Evolutionary conservation across 2,797 vertebrate genomes (phyloP).

Genomic region (Orientallactaga sibirica): DNA sequence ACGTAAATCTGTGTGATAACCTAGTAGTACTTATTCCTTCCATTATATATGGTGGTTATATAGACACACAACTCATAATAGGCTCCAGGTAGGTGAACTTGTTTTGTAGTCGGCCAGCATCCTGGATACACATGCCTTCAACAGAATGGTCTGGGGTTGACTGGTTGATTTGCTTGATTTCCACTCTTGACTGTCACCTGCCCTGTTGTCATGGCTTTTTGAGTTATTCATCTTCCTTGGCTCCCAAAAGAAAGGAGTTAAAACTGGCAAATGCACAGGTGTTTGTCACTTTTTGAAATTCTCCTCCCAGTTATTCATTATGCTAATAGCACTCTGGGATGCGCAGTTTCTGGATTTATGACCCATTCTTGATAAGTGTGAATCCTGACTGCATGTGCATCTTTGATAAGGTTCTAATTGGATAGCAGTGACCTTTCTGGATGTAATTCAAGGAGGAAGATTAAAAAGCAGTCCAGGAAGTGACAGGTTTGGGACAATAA

Average conservation of each 20-base stretch:
- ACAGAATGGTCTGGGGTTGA: neutral
- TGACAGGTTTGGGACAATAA: slow-evolving; percentile 92
- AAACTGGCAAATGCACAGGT: slow-evolving; percentile 80
- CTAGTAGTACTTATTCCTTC: neutral
- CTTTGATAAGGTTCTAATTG: slow-evolving; percentile 97
- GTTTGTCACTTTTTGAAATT: slow-evolving; percentile 80
- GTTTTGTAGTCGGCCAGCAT: neutral
- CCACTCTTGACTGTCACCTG: slow-evolving; percentile 39
- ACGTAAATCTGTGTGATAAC: neutral
- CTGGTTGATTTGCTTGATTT: slow-evolving; percentile 35
- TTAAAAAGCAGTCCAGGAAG: slow-evolving; percentile 91
- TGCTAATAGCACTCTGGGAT: slow-evolving; percentile 87
- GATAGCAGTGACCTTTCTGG: slow-evolving; percentile 95
- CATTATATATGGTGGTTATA: neutral
- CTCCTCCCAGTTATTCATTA: slow-evolving; percentile 86
- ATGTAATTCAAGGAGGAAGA: slow-evolving; percentile 91
- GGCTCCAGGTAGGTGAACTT: neutral
- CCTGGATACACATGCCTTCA: neutral
- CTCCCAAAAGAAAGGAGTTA: slow-evolving; percentile 65
- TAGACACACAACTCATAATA: neutral
- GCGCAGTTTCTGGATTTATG: slow-evolving; percentile 91
- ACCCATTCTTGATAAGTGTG: slow-evolving; percentile 88
- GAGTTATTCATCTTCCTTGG: slow-evolving; percentile 46
- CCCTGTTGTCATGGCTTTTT: neutral
- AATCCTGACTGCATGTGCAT: slow-evolving; percentile 91